These are phyloP conservation scores for Peribatodes rhomboidaria DNA, from an alignment of 2,888 invertebrate species.

Conservation along the genomic window DNA sequence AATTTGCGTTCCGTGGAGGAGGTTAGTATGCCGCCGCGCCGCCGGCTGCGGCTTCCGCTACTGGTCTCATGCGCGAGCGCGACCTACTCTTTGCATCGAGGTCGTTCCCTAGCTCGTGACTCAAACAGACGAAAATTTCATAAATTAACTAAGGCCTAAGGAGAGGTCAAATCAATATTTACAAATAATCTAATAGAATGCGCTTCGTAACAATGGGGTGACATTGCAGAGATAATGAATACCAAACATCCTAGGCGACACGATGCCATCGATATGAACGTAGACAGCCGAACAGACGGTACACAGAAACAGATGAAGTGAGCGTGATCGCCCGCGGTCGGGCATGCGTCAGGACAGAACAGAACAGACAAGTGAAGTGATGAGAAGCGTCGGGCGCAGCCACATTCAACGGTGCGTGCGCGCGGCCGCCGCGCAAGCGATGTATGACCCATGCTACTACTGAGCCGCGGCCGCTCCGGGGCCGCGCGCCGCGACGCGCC, in stretches of 20 bases:
- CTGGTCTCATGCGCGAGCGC: conserved; percentile 67
- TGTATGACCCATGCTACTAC: conserved; percentile 86
- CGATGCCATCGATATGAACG: conserved; percentile 82
- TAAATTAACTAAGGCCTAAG: conserved; percentile 74
- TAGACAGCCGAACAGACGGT: conserved; percentile 82
- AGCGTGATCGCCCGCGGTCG: conserved; percentile 85
- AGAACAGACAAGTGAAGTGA: conserved; percentile 86
- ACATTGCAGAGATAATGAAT: conserved; percentile 81
- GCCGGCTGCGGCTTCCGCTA: conserved; percentile 60
- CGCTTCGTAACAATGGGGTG: conserved; percentile 83
- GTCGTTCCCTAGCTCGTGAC: conserved; percentile 63
- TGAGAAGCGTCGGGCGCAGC: conserved; percentile 86
- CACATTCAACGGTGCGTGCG: conserved; percentile 85
- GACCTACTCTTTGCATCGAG: conserved; percentile 61
- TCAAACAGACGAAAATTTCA: conserved; percentile 61
- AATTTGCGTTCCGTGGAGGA: conserved; percentile 67
- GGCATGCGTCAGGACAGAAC: conserved; percentile 86
- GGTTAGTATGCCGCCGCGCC: conserved; percentile 65
- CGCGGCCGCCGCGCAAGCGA: conserved; percentile 85
- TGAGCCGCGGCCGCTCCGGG: conserved; percentile 58
- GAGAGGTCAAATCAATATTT: conserved; percentile 72
- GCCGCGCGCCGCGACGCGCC: conserved; percentile 46
- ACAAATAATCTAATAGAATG: conserved; percentile 85
- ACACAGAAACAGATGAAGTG: conserved; percentile 86
- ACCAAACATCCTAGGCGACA: conserved; percentile 80